phyloP scores from a whole-genome alignment of 1,140 invertebrate species.

The Panagrolaimus sp. region DNA sequence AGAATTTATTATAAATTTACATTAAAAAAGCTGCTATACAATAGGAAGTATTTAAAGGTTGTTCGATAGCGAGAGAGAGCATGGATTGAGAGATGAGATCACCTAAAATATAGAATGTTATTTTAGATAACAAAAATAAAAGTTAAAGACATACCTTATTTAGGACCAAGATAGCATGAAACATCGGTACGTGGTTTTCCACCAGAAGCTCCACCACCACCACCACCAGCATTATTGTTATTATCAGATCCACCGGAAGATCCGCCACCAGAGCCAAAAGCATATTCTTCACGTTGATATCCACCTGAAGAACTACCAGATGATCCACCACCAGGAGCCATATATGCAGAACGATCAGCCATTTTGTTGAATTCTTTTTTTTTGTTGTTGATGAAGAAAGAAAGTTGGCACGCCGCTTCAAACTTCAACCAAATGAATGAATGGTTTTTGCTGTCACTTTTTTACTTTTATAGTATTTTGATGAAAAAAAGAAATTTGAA shows the following conservation, averaged over 20 bases:
- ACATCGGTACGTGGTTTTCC: slow-evolving; percentile 12
- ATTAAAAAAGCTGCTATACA: too few species aligned
- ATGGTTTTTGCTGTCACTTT: background rate
- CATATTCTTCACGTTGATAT: slow-evolving; percentile 11
- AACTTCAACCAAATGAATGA: slow-evolving; percentile 6
- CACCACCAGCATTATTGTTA: background rate
- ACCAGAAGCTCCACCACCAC: background rate
- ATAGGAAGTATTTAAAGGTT: too few species aligned
- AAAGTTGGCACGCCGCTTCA: too few species aligned
- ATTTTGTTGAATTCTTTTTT: background rate
- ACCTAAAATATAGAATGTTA: too few species aligned
- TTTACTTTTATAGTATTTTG: background rate
- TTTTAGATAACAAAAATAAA: too few species aligned
- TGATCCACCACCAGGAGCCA: background rate
- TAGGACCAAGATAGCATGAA: slow-evolving; percentile 9
- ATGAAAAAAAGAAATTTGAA: too few species aligned
- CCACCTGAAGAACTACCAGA: background rate
- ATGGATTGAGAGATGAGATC: too few species aligned
- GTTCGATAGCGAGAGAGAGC: too few species aligned
- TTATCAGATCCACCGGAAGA: too few species aligned
- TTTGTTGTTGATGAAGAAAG: too few species aligned
- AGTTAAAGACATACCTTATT: background rate
- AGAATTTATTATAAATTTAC: too few species aligned
- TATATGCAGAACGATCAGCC: slow-evolving; percentile 8
- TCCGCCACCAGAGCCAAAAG: slow-evolving; percentile 7